Evolutionary conservation across 2,797 vertebrate species (phyloP), one percentile per base, ranked within the genome.

Genomic region (Danio aesculapii): DNA sequence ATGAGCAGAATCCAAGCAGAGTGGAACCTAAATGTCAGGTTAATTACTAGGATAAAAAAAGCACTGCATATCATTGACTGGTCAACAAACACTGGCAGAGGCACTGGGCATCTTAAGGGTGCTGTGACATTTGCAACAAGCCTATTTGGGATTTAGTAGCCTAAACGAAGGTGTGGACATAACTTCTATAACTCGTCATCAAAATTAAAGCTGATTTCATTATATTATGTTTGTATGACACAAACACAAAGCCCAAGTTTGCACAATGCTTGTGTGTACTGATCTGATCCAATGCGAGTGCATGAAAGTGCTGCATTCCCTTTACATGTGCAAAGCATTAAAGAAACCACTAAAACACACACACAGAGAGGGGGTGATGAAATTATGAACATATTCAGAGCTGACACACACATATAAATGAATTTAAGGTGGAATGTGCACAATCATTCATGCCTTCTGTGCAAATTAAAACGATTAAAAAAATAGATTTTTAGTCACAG

Each of bases 351-450:
- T 44, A 44, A 5, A 39, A 17, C 19, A 73, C 8, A 53, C 39
- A 53, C 39, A 13, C n/a, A 44, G 44, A 64, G 69, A 67, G 62
- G 52, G 19, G 17, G 8, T 17, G n/a, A 73, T 77, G 16, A 55
- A 78, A 79, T 62, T 52, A 63, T 12, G 61, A 63, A 41, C 68
- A 64, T 47, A 67, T 79, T 82, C 16, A 49, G 41, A 41, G 21
- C 64, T 79, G 58, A 67, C 70, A 63, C 63, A 13, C 47, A 53
- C 43, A 82, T 58, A 72, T 58, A 72, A 79, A 71, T 76, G 6
- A 71, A 63, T 55, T 55, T 67, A 55, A 79, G 47, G 71, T 47
- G 71, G 64, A 82, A 76, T 82, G 67, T 30, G 47, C 80, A 43
- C 62, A 81, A 82, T 67, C 67, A 57, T 46, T 55, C 16, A 14